Evolutionary conservation across 2,888 invertebrate genomes (phyloP).

Genomic region (Philonicus albiceps): DNA sequence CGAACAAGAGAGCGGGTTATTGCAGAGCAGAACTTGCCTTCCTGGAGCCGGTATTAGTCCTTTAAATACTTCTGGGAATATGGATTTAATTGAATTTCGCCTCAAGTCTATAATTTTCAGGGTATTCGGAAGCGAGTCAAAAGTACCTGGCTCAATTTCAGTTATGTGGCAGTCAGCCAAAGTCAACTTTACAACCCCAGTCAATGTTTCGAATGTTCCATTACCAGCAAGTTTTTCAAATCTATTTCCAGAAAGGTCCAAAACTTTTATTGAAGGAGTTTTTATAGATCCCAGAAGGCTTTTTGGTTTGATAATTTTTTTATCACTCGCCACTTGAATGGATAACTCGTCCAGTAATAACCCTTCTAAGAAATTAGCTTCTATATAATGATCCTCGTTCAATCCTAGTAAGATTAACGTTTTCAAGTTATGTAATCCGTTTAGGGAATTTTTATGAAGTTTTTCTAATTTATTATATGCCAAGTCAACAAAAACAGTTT

Average conservation of each 20-base stretch:
- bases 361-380: not conserved
- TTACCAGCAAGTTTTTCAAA: not conserved
- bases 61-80: not conserved
- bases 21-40: not conserved
- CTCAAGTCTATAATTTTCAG: not conserved
- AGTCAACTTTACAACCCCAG: not conserved
- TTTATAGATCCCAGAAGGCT: not conserved
- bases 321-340: not conserved
- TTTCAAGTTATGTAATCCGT: not conserved
- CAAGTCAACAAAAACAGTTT: not conserved
- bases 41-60: not conserved
- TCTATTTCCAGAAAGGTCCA: constrained; percentile 9
- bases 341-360: not conserved
- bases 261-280: not conserved
- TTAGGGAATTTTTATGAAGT: not conserved
- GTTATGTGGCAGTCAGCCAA: not conserved
- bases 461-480: not conserved
- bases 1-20: not conserved
- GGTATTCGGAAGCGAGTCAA: not conserved
- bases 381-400: not conserved
- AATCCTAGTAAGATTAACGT: not conserved
- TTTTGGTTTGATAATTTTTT: not conserved
- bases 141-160: not conserved
- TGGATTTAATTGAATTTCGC: not conserved
- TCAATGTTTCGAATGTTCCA: not conserved